Conservation (phyloP, 2,797 vertebrate genomes). For the Melanotaenia parkinsoni region DNA sequence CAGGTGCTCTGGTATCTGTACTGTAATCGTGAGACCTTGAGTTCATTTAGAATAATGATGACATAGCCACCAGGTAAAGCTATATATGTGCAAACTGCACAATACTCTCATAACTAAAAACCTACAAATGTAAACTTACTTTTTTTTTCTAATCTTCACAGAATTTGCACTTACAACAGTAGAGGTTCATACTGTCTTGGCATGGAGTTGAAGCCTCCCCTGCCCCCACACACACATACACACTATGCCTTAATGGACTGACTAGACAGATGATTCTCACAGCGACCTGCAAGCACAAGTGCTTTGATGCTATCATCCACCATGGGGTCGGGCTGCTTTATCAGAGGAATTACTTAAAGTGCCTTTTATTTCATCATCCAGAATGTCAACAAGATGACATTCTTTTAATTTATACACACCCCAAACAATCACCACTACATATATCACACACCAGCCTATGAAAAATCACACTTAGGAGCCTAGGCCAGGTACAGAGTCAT, state of each 20-base stretch:
- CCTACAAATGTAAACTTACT: no score
- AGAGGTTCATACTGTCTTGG: constrained; percentile 55
- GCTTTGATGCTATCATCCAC: constrained; percentile 92
- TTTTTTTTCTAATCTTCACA: constrained; percentile 14
- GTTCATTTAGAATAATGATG: not conserved
- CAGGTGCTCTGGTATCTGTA: constrained; percentile 4
- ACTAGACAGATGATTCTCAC: constrained; percentile 90
- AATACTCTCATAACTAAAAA: not conserved
- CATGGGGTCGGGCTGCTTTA: constrained; percentile 89
- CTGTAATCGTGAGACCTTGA: not conserved
- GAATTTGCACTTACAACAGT: constrained; percentile 34
- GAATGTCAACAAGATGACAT: constrained; percentile 88
- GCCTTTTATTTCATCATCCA: constrained; percentile 97
- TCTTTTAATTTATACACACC: constrained; percentile 93
- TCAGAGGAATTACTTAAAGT: constrained; percentile 97
- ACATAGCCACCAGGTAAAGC: constrained; percentile 3
- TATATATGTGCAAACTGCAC: constrained; percentile 10
- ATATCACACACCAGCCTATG: constrained; percentile 86
- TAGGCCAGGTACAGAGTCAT: constrained; percentile 88
- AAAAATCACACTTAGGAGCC: constrained; percentile 86
- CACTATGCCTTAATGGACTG: constrained; percentile 75
- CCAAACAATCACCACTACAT: constrained; percentile 88
- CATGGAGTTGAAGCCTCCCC: constrained; percentile 44
- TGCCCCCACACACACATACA: constrained; percentile 36
- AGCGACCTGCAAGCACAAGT: constrained; percentile 85